Base-by-base conservation (phyloP, 2,113 vertebrate genomes). In the Catharus fuscescens region DNA sequence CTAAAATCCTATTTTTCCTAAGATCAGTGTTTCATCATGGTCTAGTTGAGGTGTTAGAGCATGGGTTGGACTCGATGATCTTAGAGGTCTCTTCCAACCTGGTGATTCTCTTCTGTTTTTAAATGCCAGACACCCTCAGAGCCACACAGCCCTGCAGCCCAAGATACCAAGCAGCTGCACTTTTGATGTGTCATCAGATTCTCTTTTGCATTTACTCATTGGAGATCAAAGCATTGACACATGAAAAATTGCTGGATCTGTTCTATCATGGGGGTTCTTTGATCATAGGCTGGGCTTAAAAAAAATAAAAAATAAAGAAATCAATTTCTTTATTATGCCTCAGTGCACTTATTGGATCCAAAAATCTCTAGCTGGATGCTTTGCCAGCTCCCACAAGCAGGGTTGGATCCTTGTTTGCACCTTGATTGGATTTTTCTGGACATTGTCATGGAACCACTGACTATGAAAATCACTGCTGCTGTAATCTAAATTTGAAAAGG, bases 151-250 rank as follows among this genome's bases (percentile, higher is more conserved):
- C 76, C 95, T 93, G 93, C 80, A 79, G 92, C 92, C 94, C 88
- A 62, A 79, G 93, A 73, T 40, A 91, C 76, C 82, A 73, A 78
- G 31, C 94, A 97, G 93, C 76, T 90, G 78, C 72, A 95, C 92
- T 95, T 95, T 38, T 96, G 93, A 96, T 97, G 93, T 95, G 86
- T 53, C 94, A 80, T 94, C 95, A 96, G 53, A 54, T 70, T 91
- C 82, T 77, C 78, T 90, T 95, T 90, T 93, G 73, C 91, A 95
- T 97, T 94, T 95, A 21, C 86, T 93, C 92, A 86, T 82, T 83
- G 78, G 60, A 92, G 95, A 97, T 97, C 96, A 97, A 97, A 97
- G 96, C 83, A 32, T 31, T 88, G 91, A 93, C 92, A 83, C 36
- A 6, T 87, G 80, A 86, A 91, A 95, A 93, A 96, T 81, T 86